Percentiles rank a stretch among this genome's conserved stretches.
These are phyloP conservation scores for Lasaia peninsularis DNA, from an alignment of 1,140 invertebrate genomes.

Conservation along the genomic window DNA sequence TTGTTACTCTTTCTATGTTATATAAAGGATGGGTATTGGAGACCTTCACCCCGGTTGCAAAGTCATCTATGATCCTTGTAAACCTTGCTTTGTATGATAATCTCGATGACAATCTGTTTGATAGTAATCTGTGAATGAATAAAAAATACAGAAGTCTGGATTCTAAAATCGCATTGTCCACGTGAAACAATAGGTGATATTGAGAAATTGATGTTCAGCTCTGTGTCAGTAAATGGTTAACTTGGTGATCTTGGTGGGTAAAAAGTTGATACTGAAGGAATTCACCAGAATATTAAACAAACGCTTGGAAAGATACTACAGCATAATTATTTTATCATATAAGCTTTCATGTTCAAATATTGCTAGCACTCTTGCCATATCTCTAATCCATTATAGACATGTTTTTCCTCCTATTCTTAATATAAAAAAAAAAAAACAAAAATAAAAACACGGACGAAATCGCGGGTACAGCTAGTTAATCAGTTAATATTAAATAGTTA, in stretches of 20 bases:
- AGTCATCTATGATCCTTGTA: not conserved
- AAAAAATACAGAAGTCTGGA: slow-evolving; percentile 29
- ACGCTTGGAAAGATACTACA: no score
- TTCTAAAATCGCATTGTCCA: slow-evolving; percentile 38
- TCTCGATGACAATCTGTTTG: slow-evolving; percentile 27
- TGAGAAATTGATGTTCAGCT: slow-evolving; percentile 45
- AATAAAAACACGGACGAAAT: no score
- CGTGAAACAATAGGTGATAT: slow-evolving; percentile 50
- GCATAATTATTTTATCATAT: no score
- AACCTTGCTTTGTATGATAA: slow-evolving; percentile 34
- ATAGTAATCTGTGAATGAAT: slow-evolving; percentile 30
- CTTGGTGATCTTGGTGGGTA: not conserved
- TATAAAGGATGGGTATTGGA: no score
- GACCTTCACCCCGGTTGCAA: not conserved
- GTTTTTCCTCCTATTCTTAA: no score
- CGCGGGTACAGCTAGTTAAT: no score
- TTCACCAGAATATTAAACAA: not conserved
- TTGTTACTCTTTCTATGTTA: no score
- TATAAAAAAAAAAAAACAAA: no score
- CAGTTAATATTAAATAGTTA: no score
- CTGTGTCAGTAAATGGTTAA: slow-evolving; percentile 37
- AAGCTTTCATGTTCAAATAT: no score
- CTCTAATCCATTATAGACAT: no score
- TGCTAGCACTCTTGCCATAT: no score
- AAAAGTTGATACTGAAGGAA: not conserved